These are phyloP conservation scores for Camelus dromedarius DNA, from an alignment of 2,113 vertebrate genomes.

Conservation along the genomic window DNA sequence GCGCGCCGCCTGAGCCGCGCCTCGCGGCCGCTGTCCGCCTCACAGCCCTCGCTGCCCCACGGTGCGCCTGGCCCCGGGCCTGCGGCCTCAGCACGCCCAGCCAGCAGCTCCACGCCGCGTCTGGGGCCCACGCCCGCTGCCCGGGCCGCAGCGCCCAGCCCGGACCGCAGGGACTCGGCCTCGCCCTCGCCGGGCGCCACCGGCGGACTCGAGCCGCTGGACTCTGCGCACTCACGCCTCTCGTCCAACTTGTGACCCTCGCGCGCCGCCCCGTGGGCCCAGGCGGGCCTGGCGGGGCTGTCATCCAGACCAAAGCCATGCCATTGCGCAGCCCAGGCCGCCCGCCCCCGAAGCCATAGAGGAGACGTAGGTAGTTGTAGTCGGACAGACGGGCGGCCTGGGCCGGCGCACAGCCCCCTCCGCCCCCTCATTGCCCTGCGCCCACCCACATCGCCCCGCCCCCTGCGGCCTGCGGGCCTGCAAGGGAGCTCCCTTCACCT, in stretches of 20 bases:
- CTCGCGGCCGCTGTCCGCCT: slow-evolving; percentile 94
- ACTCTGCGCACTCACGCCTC: slow-evolving; percentile 93
- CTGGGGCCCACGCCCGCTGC: slow-evolving; percentile 84
- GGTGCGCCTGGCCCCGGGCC: slow-evolving; percentile 89
- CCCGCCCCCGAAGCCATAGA: slow-evolving; percentile 78
- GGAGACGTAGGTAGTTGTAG: slow-evolving; percentile 68
- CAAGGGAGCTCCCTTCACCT: slow-evolving; percentile 63
- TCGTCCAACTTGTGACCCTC: slow-evolving; percentile 98
- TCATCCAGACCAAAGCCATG: slow-evolving; percentile 81
- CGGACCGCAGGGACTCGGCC: slow-evolving; percentile 90
- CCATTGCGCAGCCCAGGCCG: slow-evolving; percentile 53
- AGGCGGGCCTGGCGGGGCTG: slow-evolving; percentile 44
- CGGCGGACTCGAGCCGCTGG: slow-evolving; percentile 91
- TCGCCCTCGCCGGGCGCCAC: slow-evolving; percentile 86
- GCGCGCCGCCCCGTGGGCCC: neutral
- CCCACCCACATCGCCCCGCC: slow-evolving; percentile 57
- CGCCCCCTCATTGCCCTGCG: slow-evolving; percentile 36
- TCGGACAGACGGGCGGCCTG: neutral
- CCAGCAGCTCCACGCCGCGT: slow-evolving; percentile 87
- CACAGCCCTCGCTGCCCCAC: slow-evolving; percentile 96
- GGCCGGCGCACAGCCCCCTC: slow-evolving; percentile 4
- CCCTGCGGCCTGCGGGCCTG: slow-evolving; percentile 6
- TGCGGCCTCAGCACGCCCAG: slow-evolving; percentile 88
- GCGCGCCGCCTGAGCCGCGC: slow-evolving; percentile 93
- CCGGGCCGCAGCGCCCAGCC: slow-evolving; percentile 89